Percentiles rank a stretch among this genome's conserved stretches.
Evolutionary conservation across 2,797 vertebrate species (phyloP).

Genomic region (Perdix hodgsoniae): DNA sequence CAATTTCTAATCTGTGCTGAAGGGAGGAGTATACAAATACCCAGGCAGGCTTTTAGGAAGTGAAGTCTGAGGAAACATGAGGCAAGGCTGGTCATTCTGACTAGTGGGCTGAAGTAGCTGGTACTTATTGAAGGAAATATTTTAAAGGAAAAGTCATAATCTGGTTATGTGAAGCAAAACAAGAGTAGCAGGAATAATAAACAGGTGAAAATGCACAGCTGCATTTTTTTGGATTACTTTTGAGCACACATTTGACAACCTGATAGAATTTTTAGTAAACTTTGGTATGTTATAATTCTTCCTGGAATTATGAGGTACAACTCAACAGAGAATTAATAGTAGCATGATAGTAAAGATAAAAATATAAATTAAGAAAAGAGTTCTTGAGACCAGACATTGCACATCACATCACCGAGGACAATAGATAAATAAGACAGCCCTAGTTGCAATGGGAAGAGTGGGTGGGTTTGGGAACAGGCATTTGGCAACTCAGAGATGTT

Average conservation of each 20-base stretch:
- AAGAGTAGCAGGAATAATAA: background rate
- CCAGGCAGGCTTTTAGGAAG: background rate
- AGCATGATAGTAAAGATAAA: background rate
- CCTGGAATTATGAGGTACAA: background rate
- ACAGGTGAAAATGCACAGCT: background rate
- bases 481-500: background rate
- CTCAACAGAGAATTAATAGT: background rate
- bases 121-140: background rate
- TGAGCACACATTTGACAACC: background rate
- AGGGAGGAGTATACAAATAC: background rate
- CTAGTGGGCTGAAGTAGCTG: background rate
- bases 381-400: background rate
- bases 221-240: background rate
- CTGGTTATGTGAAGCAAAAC: background rate
- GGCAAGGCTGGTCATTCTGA: background rate
- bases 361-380: background rate
- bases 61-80: background rate
- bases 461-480: background rate
- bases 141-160: background rate
- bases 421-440: background rate
- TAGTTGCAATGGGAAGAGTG: background rate
- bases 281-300: background rate
- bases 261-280: background rate
- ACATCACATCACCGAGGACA: background rate
- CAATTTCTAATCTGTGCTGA: background rate